Evolutionary conservation across 2,888 invertebrate genomes (phyloP), one percentile per base, ranked within the genome.

Genomic region (Leistus spinibarbis): DNA sequence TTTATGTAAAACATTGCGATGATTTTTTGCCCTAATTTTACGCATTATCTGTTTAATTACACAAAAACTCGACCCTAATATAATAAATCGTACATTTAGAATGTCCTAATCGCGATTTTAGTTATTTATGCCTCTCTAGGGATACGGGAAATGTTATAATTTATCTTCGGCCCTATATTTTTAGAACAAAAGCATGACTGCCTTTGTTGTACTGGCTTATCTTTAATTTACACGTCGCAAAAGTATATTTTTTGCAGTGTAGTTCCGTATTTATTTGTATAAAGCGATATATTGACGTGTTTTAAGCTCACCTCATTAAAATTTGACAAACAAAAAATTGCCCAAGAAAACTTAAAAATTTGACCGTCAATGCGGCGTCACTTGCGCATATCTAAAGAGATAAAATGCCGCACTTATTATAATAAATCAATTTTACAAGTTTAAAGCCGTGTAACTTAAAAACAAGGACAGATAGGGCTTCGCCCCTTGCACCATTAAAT

Each of bases 401-500:
- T n/a, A n/a, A n/a, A n/a, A n/a, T n/a, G n/a, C n/a, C n/a, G n/a
- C n/a, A n/a, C n/a, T n/a, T n/a, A n/a, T n/a, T n/a, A n/a, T n/a
- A n/a, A n/a, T n/a, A n/a, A n/a, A n/a, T n/a, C n/a, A n/a, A n/a
- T n/a, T n/a, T n/a, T n/a, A n/a, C 19, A 3, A 13, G 3, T 20
- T 22, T 22, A 20, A 54, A 22, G 17, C 54, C 16, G 54, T 24
- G 67, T 62, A 40, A 40, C 80, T 79, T 75, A 69, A 73, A 10
- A 40, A 40, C 40, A 10, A 3, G 13, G 10, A 40, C 1, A 1
- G 9, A 40, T 40, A 40, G 40, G 40, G 40, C 40, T 40, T 40
- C 40, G 5, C 5, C 40, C 40, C 40, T 40, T 40, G 10, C 40
- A 10, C 3, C 3, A 40, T 40, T 40, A 2, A 13, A 40, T 2